Conservation (phyloP, 2,888 invertebrate species). For the Epirrhoe tristata region DNA sequence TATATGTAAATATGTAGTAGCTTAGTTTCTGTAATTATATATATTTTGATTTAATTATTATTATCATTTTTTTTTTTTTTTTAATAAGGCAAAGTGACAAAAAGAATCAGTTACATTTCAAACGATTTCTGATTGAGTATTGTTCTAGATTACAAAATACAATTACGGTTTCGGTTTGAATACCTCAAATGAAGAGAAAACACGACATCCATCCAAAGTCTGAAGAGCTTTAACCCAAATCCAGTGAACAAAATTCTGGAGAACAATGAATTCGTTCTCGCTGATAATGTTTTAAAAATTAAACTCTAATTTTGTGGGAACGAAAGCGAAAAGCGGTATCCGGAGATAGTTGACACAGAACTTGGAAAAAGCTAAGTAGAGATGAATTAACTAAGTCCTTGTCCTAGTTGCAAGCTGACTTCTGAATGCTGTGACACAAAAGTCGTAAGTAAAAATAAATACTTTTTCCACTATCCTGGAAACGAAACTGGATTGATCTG, state of each 20-base stretch:
- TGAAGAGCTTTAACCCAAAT: constrained; percentile 30
- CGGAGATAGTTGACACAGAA: constrained; percentile 29
- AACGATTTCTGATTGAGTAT: not conserved
- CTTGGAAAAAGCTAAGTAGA: constrained; percentile 23
- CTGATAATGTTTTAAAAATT: constrained; percentile 52
- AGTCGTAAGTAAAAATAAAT: not conserved
- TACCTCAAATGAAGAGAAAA: constrained; percentile 15
- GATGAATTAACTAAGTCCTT: constrained; percentile 19
- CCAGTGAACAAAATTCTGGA: constrained; percentile 27
- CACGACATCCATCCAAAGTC: constrained; percentile 18
- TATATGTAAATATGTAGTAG: too few species aligned
- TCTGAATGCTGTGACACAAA: not conserved
- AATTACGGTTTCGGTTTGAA: not conserved
- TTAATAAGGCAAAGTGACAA: too few species aligned
- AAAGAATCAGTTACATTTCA: not conserved
- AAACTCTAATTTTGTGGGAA: constrained; percentile 42
- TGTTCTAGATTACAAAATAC: not conserved
- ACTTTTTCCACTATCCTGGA: too few species aligned
- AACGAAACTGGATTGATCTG: too few species aligned
- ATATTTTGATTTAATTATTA: too few species aligned
- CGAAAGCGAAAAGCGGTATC: constrained; percentile 26
- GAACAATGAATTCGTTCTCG: constrained; percentile 36
- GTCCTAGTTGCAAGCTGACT: not conserved
- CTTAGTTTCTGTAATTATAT: too few species aligned
- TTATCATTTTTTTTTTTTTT: too few species aligned